phyloP scores from a whole-genome alignment of 2,888 invertebrate species.

The Polymixis flavicincta region DNA sequence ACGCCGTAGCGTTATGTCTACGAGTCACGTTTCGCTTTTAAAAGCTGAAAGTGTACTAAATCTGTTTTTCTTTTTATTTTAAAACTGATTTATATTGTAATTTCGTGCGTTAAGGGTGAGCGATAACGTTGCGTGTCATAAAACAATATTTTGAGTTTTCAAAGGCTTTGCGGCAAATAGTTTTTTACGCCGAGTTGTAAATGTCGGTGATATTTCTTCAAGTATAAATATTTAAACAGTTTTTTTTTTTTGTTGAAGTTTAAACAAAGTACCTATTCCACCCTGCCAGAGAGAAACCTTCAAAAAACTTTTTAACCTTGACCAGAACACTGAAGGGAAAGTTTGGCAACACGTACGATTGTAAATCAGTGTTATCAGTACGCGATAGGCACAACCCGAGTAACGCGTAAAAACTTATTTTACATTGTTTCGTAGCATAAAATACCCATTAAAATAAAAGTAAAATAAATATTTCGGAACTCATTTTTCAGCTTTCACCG shows the following conservation, averaged over 20 bases:
- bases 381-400: slow-evolving; percentile 10
- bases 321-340: slow-evolving; percentile 19
- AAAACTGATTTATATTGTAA: slow-evolving; percentile 66
- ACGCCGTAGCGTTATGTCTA: slow-evolving; percentile 72
- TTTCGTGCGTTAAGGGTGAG: slow-evolving; percentile 57
- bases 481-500: slow-evolving; percentile 39
- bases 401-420: slow-evolving; percentile 29
- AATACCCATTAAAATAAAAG: slow-evolving; percentile 10
- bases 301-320: slow-evolving; percentile 28
- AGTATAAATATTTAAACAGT: slow-evolving; percentile 29
- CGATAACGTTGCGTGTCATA: slow-evolving; percentile 75
- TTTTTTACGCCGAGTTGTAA: slow-evolving; percentile 42
- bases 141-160: slow-evolving; percentile 75
- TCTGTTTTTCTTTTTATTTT: slow-evolving; percentile 63
- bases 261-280: neutral
- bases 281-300: slow-evolving; percentile 8
- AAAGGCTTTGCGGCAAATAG: slow-evolving; percentile 60
- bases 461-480: neutral
- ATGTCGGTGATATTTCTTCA: slow-evolving; percentile 44
- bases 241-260: slow-evolving; percentile 9
- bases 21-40: slow-evolving; percentile 67
- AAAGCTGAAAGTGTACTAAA: slow-evolving; percentile 53
- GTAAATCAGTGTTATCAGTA: slow-evolving; percentile 54
- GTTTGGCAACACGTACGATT: slow-evolving; percentile 48
- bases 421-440: slow-evolving; percentile 31